Base-by-base conservation (phyloP, 64 coral and sea anemone species). In the Astreopora myriophthalma region DNA sequence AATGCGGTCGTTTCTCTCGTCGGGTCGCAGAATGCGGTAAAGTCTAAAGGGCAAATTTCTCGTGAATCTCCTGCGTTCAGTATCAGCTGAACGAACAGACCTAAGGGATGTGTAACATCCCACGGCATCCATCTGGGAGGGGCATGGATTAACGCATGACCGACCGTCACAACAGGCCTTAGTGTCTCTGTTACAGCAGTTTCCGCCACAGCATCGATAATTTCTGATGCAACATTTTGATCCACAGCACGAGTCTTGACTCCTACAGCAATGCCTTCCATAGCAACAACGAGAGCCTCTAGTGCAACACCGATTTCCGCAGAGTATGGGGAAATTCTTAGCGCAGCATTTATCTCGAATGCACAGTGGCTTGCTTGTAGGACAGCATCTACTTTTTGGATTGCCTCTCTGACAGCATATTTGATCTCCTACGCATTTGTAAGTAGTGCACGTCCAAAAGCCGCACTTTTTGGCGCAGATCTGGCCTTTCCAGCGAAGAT, bases 21-120 rank as follows among this genome's bases (percentile, higher is more conserved):
- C 66, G 27, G 85, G 85, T 44, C 85, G 85, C 20, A 87, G 34
- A 28, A 87, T 33, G 23, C 85, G 66, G 16, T 27, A 87, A 31
- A 87, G 37, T 80, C 8, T 28, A 1, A 0, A 3, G 20, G 48
- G 7, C 25, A 46, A 8, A 1, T 34, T 6, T 25, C 11, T 64
- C 61, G 1, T 46, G 42, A 64, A 64, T 57, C 51, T 57, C 3
- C 51, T 3, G 6, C 5, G 61, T 17, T 24, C 22, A 64, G 0
- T 16, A 26, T 26, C 61, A 57, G 51, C 51, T 3, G 11, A 13
- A 13, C 10, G 3, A 61, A 57, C 49, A 19, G 27, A 20, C 34
- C 7, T 3, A 23, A 1, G 6, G 32, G n/a, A 14, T 49, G 24
- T 17, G 1, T 24, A 16, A 23, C 49, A 34, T 31, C 78, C 78